Conservation (phyloP, 1,140 invertebrate species). For the Sycobia sp. region DNA sequence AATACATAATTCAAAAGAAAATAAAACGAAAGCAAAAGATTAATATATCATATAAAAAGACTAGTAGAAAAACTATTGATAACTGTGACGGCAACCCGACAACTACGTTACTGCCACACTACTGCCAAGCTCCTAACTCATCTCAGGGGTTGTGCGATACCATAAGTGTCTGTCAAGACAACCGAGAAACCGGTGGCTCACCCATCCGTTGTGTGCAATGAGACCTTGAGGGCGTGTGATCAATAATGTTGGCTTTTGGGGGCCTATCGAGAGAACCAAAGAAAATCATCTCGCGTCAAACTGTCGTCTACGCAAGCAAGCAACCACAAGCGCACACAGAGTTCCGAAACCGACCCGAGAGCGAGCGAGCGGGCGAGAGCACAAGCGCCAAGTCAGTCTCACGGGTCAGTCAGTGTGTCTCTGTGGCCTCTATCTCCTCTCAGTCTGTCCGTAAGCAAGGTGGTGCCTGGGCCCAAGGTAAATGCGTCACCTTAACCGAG, state of each 20-base stretch:
- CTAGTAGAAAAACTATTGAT: too few relatives aligned
- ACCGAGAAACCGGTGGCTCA: constrained; percentile 18
- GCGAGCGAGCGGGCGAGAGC: constrained; percentile 37
- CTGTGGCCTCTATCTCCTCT: constrained; percentile 58
- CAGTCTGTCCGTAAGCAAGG: constrained; percentile 63
- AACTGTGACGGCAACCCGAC: constrained; percentile 27
- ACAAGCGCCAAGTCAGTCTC: constrained; percentile 21
- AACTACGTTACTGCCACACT: neutral
- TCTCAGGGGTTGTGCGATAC: constrained; percentile 21
- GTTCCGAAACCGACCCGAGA: constrained; percentile 56
- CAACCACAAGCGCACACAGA: constrained; percentile 57
- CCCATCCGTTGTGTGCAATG: constrained; percentile 23
- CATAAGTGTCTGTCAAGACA: constrained; percentile 26
- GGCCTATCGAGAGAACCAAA: constrained; percentile 13
- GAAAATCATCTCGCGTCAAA: constrained; percentile 19
- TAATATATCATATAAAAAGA: too few relatives aligned
- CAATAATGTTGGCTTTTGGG: constrained; percentile 23
- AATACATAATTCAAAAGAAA: too few relatives aligned
- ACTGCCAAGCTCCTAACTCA: constrained; percentile 31
- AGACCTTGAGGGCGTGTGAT: constrained; percentile 12
- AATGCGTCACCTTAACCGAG: constrained; percentile 64
- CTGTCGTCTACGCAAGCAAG: constrained; percentile 37
- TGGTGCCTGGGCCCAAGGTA: constrained; percentile 64
- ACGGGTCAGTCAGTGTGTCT: constrained; percentile 28
- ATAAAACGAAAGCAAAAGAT: too few relatives aligned